Evolutionary conservation across 2,113 vertebrate genomes (phyloP), one percentile per base, ranked within the genome.

Genomic region (Peromyscus leucopus): DNA sequence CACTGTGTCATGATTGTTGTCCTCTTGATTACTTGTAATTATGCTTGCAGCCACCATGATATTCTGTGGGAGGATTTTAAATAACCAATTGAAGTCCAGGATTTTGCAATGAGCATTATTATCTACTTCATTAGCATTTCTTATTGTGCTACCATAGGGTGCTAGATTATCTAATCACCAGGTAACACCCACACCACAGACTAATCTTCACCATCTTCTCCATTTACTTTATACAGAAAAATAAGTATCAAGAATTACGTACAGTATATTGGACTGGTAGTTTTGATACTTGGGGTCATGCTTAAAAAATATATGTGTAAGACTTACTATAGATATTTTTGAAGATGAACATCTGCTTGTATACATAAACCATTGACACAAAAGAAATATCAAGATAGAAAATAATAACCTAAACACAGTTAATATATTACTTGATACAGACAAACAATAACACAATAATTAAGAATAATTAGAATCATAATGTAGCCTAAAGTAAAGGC

Each of bases 401-500:
- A 63, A 89, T 67, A 22, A 91, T 93, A 48, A 95, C 28, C 5
- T 93, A 59, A 74, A 79, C 22, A 82, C 88, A 96, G 57, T 69
- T 91, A 90, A 79, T 71, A 91, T 86, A 91, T 86, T 86, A 12
- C 4, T 80, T 82, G 10, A 95, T 67, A 93, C 21, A 91, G 5
- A 31, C 48, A 91, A 96, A 89, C 12, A 94, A 71, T 93, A 92
- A 59, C 31, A 82, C 5, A 90, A 21, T 10, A 84, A 71, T 93
- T 91, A 94, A 92, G 74, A 92, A 87, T 85, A 96, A 97, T 90
- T 89, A 74, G 48, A 83, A 94, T 78, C 21, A 31, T 75, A 91
- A 59, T 36, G 83, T 10, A 95, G 28, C 21, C 39, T 83, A 75
- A 67, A 95, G 69, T n/a, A 36, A 96, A 51, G 7, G 19, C 88